phyloP scores from a whole-genome alignment of 2,797 vertebrate species.

The Typhlichthys eigenmanni region DNA sequence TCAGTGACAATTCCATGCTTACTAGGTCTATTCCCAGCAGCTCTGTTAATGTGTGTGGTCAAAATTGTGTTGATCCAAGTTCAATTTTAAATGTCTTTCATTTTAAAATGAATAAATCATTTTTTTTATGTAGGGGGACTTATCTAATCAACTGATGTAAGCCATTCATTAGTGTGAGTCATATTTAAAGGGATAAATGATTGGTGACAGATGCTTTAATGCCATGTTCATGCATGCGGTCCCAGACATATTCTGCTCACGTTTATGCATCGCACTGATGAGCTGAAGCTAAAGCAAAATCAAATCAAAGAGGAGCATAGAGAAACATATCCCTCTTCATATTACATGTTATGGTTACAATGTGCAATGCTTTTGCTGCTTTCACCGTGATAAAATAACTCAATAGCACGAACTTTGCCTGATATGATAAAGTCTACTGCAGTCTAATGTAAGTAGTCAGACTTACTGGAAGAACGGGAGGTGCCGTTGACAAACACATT shows the following conservation, averaged over 20 bases:
- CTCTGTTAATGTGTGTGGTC: too few relatives aligned
- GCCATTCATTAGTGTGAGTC: conserved; percentile 47
- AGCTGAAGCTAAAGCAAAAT: conserved; percentile 9
- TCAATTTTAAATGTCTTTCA: too few relatives aligned
- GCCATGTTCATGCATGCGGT: conserved; percentile 21
- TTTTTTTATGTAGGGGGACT: too few relatives aligned
- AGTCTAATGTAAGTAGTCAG: not conserved
- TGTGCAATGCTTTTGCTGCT: not conserved
- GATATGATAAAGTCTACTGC: not conserved
- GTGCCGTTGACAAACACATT: conserved; percentile 98
- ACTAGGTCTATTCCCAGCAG: too few relatives aligned
- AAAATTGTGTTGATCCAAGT: too few relatives aligned
- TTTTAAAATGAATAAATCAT: too few relatives aligned
- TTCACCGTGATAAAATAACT: not conserved
- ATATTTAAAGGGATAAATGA: conserved; percentile 26
- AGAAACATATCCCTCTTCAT: too few relatives aligned
- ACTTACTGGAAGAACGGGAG: conserved; percentile 96
- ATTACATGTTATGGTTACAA: too few relatives aligned
- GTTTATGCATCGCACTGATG: conserved; percentile 40
- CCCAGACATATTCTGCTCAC: conserved; percentile 47
- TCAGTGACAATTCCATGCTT: too few relatives aligned
- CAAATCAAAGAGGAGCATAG: conserved; percentile 3
- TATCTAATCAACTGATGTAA: conserved; percentile 30
- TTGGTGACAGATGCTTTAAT: conserved; percentile 34
- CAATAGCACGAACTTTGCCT: not conserved